Conservation (phyloP, 2,113 vertebrate genomes). For the Chaenocephalus aceratus region DNA sequence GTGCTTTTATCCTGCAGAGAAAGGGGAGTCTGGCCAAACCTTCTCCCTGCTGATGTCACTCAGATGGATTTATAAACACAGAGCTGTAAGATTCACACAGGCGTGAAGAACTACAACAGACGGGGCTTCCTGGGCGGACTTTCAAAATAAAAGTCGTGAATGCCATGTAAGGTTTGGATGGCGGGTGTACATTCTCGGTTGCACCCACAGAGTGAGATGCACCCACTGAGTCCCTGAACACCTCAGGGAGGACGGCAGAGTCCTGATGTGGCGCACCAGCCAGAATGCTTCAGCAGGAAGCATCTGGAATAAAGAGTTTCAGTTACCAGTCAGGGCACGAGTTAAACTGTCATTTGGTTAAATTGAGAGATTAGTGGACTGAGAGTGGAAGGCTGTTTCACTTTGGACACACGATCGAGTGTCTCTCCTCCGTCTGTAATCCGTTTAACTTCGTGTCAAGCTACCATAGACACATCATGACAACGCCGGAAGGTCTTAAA, state of each 20-base stretch:
- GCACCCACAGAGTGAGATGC: no score
- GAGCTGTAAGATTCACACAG: neutral
- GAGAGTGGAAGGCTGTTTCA: neutral
- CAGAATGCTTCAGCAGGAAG: neutral
- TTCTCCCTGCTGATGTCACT: slow-evolving; percentile 37
- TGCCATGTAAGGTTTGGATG: neutral
- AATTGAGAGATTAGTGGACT: neutral
- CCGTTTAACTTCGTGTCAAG: neutral
- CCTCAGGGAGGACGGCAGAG: no score
- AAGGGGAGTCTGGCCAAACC: slow-evolving; percentile 8
- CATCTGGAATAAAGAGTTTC: neutral
- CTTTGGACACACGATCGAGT: neutral
- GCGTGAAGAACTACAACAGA: neutral
- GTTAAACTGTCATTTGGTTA: neutral
- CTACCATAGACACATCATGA: neutral
- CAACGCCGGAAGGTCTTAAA: neutral
- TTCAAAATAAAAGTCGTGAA: slow-evolving; percentile 43
- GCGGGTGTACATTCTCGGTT: neutral
- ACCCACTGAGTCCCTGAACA: no score
- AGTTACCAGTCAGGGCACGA: neutral
- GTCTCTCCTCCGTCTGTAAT: slow-evolving; percentile 10
- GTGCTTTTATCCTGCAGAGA: slow-evolving; percentile 50
- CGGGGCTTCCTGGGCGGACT: slow-evolving; percentile 2
- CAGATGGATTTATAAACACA: slow-evolving; percentile 19
- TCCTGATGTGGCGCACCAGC: neutral